These are phyloP conservation scores for Lycocerus yunnanus DNA, from an alignment of 2,888 invertebrate genomes.

Conservation along the genomic window DNA sequence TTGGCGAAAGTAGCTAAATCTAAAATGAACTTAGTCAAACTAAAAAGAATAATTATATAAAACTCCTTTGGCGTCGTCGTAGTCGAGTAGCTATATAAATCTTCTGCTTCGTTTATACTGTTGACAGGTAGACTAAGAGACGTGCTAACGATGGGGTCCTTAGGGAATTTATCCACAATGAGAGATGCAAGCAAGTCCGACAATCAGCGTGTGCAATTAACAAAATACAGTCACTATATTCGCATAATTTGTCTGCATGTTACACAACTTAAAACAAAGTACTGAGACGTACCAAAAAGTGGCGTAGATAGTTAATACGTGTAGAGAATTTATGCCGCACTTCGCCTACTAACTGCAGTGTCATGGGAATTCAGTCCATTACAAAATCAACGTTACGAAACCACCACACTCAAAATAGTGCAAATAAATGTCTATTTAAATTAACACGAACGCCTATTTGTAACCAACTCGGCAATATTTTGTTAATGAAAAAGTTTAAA, in stretches of 20 bases:
- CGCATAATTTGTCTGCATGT: slow-evolving; percentile 30
- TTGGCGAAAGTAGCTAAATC: slow-evolving; percentile 14
- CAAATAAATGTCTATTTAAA: slow-evolving; percentile 41
- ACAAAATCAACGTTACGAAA: slow-evolving; percentile 35
- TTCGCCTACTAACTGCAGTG: slow-evolving; percentile 36
- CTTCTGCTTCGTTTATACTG: slow-evolving; percentile 26
- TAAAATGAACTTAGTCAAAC: slow-evolving; percentile 25
- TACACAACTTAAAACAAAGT: slow-evolving; percentile 18
- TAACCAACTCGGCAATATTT: neutral
- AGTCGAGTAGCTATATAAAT: slow-evolving; percentile 22
- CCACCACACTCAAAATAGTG: slow-evolving; percentile 34
- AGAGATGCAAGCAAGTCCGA: slow-evolving; percentile 31
- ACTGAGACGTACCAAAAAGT: slow-evolving; percentile 10
- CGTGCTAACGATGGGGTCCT: slow-evolving; percentile 29
- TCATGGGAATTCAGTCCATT: slow-evolving; percentile 43
- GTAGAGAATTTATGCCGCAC: slow-evolving; percentile 28
- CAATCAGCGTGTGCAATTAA: slow-evolving; percentile 37
- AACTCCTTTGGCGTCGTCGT: slow-evolving; percentile 4
- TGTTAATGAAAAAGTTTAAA: neutral
- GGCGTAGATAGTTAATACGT: slow-evolving; percentile 22
- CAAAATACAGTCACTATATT: slow-evolving; percentile 33
- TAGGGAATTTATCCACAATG: slow-evolving; percentile 19
- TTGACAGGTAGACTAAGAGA: slow-evolving; percentile 33
- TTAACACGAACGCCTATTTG: slow-evolving; percentile 34
- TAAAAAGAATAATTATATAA: slow-evolving; percentile 20